phyloP scores from a whole-genome alignment of 2,888 invertebrate species.

The Thysanoteuthis rhombus region DNA sequence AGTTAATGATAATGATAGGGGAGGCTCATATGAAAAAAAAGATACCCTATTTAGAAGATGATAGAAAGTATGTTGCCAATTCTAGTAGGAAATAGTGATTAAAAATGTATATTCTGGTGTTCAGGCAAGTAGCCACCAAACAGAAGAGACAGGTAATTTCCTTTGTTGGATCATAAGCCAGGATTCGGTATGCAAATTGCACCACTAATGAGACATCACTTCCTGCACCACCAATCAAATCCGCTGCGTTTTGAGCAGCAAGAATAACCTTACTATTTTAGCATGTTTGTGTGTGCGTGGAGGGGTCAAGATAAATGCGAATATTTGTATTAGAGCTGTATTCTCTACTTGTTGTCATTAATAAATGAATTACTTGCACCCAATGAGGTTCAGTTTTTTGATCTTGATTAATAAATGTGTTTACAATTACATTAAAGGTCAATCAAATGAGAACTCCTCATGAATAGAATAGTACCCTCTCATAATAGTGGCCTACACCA shows the following conservation, averaged over 20 bases:
- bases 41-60: background rate
- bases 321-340: too few species aligned
- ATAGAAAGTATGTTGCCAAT: background rate
- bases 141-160: background rate
- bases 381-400: too few species aligned
- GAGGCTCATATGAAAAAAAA: background rate
- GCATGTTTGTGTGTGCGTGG: background rate
- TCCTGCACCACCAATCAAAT: background rate
- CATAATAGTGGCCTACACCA: too few species aligned
- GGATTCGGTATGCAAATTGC: background rate
- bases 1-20: background rate
- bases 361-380: too few species aligned
- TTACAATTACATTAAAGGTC: too few species aligned
- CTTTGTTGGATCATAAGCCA: background rate
- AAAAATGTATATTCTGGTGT: background rate
- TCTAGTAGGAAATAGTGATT: background rate
- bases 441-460: too few species aligned
- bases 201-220: background rate
- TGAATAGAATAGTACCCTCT: too few species aligned
- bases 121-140: background rate
- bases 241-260: background rate
- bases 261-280: background rate
- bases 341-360: too few species aligned
- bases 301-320: background rate
- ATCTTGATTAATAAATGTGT: too few species aligned